Evolutionary conservation across 2,113 vertebrate genomes (phyloP), one percentile per base, ranked within the genome.

Genomic region (Chionomys nivalis): DNA sequence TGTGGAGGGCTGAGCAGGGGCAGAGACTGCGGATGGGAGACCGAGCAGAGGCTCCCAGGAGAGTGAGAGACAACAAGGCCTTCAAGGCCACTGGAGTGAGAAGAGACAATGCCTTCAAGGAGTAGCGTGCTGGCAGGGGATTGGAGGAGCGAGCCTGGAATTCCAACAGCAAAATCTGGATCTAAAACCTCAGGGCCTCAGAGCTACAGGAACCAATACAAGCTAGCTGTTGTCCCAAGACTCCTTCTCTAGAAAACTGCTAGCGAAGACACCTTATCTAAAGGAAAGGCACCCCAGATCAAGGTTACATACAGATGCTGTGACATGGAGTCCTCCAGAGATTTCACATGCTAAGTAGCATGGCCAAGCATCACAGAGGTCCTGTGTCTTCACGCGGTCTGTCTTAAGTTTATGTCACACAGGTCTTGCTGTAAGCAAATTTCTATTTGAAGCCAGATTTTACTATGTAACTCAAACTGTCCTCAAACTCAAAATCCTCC

Each of bases 21-120:
- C 39, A 52, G 78, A 86, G 33, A 47, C 0, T 0, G 55, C 7
- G 0, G 49, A 52, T 1, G 0, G 19, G 65, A 63, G 76, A 55
- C 36, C 17, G 6, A 78, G 24, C 55, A 17, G 55, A 16, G 14
- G 61, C 47, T 82, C 58, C 33, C 24, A 75, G 49, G 88, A 33
- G 36, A 55, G 76, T 23, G 81, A 90, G 78, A 23, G 72, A 78
- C 73, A 4, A 11, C 31, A 89, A 9, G 66, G 85, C 68, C 68
- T 88, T 73, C 66, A 0, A 58, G 58, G 58, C 33, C 24, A 75
- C 55, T 92, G n/a, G 36, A 55, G 76, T 23, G 81, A 90, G 78
- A n/a, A 72, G 83, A 78, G 7, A 8, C 24, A 75, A 9, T 47
- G 85, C 68, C 68, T 87, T 52, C 66, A 0, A 0, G 17, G 42